Evolutionary conservation across 2,888 invertebrate genomes (phyloP), one percentile per base, ranked within the genome.

Genomic region (Himalopsyche japonica): DNA sequence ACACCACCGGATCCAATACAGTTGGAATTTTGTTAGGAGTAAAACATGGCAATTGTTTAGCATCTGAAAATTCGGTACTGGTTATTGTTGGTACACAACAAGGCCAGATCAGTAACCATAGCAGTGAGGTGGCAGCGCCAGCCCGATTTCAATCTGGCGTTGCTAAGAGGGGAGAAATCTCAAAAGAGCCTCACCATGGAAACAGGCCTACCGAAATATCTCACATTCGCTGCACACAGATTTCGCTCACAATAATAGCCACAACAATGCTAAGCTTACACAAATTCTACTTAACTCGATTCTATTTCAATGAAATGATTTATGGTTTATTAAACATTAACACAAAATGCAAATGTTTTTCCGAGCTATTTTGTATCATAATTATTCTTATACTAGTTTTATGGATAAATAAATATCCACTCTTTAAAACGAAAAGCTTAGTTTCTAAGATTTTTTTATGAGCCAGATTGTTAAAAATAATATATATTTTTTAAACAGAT

Each of bases 401-500:
- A 1, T 18, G 48, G 27, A 15, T 15, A 79, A 47, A 24, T 27
- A 8, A 27, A 27, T 79, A 20, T 47, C 37, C 20, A 20, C 20
- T 15, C 1, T 3, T 70, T 20, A 3, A 1, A 20, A 1, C 91
- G 91, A 91, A 90, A 89, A 90, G 92, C 92, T 92, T 70, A 20
- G 3, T 30, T 70, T 27, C 18, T 70, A 10, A 70, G 70, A 20
- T 15, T 70, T 70, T 5, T 70, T 70, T 5, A 0, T 8, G 10
- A 37, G 37, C 37, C 7, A 8, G 7, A 10, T 8, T 37, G 10
- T 6, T 37, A 37, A 10, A 10, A 37, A 37, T 5, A 34, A 7
- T 8, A 37, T 37, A 37, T 10, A 7, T 70, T 6, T 20, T 20
- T 3, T 10, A 15, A 0, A 70, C 20, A 8, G 15, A 7, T 70